Percentiles rank a stretch among this genome's conserved stretches.
phyloP scores from a whole-genome alignment of 2,888 invertebrate species.

The Plemyria rubiginata region DNA sequence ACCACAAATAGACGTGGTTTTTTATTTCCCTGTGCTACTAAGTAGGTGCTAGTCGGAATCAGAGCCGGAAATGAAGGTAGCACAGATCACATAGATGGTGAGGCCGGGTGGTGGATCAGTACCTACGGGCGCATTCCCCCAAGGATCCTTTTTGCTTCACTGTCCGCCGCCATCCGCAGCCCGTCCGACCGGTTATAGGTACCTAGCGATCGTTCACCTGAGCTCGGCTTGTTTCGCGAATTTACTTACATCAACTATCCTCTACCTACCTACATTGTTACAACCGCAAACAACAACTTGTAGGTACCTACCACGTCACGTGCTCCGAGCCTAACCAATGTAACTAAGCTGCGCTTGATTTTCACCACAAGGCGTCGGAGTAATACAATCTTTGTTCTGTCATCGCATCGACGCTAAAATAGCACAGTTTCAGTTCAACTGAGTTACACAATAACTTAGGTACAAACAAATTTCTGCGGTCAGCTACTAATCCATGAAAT shows the following conservation, averaged over 20 bases:
- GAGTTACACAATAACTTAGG: conserved; percentile 25
- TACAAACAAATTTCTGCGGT: conserved; percentile 21
- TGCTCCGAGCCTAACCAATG: conserved; percentile 16
- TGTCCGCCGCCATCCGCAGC: conserved; percentile 39
- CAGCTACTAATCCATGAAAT: background rate
- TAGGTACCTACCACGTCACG: conserved; percentile 15
- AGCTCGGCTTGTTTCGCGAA: conserved; percentile 60
- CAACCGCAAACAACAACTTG: conserved; percentile 46
- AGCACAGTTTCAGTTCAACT: conserved; percentile 17
- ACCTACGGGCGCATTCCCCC: conserved; percentile 63
- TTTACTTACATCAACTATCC: conserved; percentile 59
- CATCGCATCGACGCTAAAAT: conserved; percentile 17
- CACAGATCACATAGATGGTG: conserved; percentile 49
- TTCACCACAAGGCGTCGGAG: conserved; percentile 31
- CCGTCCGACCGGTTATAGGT: conserved; percentile 73
- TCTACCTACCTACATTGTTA: conserved; percentile 49
- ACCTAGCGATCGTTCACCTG: conserved; percentile 75
- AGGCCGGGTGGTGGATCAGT: conserved; percentile 27
- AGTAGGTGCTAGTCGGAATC: conserved; percentile 41
- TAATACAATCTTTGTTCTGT: conserved; percentile 24
- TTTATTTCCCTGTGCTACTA: no score
- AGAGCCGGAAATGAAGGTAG: conserved; percentile 63
- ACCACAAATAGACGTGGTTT: no score
- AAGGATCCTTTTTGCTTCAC: conserved; percentile 70
- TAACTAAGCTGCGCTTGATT: conserved; percentile 31